phyloP scores from a whole-genome alignment of 1,140 invertebrate genomes.

The Macrocentrus cingulum region DNA sequence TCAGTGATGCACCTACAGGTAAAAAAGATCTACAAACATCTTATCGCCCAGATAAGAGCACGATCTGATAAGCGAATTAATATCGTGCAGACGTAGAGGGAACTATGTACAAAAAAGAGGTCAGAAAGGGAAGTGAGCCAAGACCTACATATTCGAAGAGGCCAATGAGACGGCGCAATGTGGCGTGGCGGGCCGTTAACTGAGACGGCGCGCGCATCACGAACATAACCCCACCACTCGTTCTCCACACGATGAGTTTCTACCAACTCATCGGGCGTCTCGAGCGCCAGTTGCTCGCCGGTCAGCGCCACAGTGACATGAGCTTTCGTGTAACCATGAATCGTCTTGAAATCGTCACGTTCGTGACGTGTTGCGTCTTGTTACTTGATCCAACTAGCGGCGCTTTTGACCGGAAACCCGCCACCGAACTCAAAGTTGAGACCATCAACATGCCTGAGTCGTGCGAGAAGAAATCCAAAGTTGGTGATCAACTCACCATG shows the following conservation, averaged over 20 bases:
- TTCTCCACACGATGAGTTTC: slow-evolving; percentile 3
- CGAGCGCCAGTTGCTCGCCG: slow-evolving; percentile 43
- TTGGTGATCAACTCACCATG: slow-evolving; percentile 88
- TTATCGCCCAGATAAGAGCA: too few species aligned
- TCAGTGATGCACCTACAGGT: too few species aligned
- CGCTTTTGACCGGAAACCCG: slow-evolving; percentile 35
- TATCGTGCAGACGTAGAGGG: background rate
- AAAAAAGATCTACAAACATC: too few species aligned
- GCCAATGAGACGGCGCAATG: slow-evolving; percentile 61
- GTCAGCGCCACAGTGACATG: slow-evolving; percentile 33
- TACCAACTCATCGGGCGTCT: slow-evolving; percentile 34
- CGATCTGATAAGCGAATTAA: too few species aligned
- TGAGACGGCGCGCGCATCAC: slow-evolving; percentile 3
- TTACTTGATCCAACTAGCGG: slow-evolving; percentile 16
- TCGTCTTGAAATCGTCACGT: slow-evolving; percentile 8
- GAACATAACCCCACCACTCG: slow-evolving; percentile 3
- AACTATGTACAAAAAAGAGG: slow-evolving; percentile 25
- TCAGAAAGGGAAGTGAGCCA: slow-evolving; percentile 33
- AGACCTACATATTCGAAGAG: slow-evolving; percentile 54
- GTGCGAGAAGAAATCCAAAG: slow-evolving; percentile 81
- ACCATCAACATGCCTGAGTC: slow-evolving; percentile 74
- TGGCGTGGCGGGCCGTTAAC: slow-evolving; percentile 37
- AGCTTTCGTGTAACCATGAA: slow-evolving; percentile 19
- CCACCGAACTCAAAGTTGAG: slow-evolving; percentile 76
- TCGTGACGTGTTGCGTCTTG: slow-evolving; percentile 36